Base-by-base conservation (phyloP, 1,140 invertebrate species). In the Drosophila bifasciata region DNA sequence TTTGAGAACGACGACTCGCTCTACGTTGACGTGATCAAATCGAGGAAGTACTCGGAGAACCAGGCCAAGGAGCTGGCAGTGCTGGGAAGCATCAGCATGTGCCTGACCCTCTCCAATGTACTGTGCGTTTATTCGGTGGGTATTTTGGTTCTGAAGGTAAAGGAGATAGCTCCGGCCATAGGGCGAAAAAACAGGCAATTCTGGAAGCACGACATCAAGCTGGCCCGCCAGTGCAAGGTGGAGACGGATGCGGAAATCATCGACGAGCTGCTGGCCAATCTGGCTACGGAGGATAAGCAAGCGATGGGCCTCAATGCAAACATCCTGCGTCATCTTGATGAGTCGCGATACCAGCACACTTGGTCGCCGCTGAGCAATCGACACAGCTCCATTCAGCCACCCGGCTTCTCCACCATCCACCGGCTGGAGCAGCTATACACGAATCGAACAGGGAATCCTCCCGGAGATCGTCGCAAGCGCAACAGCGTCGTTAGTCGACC, bases 61-160 rank as follows among this genome's bases (percentile, higher is more conserved):
- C 92, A 92, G 69, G 92, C 92, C 0, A 85, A 91, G 9, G 95
- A 96, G 71, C 92, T 94, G 41, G 92, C 93, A 0, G 78, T 93
- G 2, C 81, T 96, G 41, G 96, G 95, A 2, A 89, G 92, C 6
- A 91, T 95, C 6, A 96, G 95, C 75, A 93, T 96, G 23, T 93
- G 93, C 57, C 85, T 96, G 0, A 96, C 95, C 0, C 79, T 96
- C 0, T 91, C 96, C 6, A 96, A 96, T 75, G 95, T 96, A 32
- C 62, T 94, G 13, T 95, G 95, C 77, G 95, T 96, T 57, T 94
- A 96, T 75, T 48, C 95, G 9, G 93, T 94, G 76, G 95, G 94
- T 5, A 93, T 96, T 21, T 63, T 95, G 17, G 93, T 96, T 43
- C 92, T 96, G 17, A 96, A 95, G 92, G 94, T 96, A 68, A 96